Base-by-base conservation (phyloP, 2,888 invertebrate genomes). In the Dasysyrphus albostriatus region DNA sequence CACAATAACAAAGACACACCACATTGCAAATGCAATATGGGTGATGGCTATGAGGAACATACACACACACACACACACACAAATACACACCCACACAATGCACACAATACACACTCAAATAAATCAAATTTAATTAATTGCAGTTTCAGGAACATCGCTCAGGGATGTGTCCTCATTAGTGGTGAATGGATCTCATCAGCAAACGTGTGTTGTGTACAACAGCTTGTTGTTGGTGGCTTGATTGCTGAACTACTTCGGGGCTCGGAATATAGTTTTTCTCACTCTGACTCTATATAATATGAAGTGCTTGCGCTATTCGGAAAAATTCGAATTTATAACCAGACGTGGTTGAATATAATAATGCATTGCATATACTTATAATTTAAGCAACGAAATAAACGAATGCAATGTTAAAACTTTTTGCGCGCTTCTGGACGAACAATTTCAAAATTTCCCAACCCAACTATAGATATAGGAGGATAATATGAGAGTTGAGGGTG, bases 91-190 rank as follows among this genome's bases (percentile, higher is more conserved):
- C 24, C 12, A 14, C n/a, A 54, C 12, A 37, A n/a, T 65, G 32
- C 16, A 19, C 19, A 49, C 51, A 39, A 69, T 69, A 44, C 32
- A 61, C 77, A 84, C 87, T 83, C 70, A 82, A 79, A 88, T 88
- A 88, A 88, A 79, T 88, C 88, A 88, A 79, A 88, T 88, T 88
- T 88, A 88, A 88, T 88, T 88, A 83, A 88, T 88, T 88, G 88
- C 88, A 88, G 83, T 83, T 83, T 83, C 88, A 83, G 79, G 83
- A 88, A 83, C 79, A 88, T 83, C 83, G 83, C 83, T 88, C 88
- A 79, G 88, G 83, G 88, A 83, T 88, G 83, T 88, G 88, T 88
- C 83, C 88, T 88, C 88, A 88, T 88, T 88, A 88, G 83, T 88
- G 88, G 83, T 83, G 83, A 88, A 88, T 79, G 83, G 82, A 79